Evolutionary conservation across 2,113 vertebrate species (phyloP).

Genomic region (Ophiodon elongatus): DNA sequence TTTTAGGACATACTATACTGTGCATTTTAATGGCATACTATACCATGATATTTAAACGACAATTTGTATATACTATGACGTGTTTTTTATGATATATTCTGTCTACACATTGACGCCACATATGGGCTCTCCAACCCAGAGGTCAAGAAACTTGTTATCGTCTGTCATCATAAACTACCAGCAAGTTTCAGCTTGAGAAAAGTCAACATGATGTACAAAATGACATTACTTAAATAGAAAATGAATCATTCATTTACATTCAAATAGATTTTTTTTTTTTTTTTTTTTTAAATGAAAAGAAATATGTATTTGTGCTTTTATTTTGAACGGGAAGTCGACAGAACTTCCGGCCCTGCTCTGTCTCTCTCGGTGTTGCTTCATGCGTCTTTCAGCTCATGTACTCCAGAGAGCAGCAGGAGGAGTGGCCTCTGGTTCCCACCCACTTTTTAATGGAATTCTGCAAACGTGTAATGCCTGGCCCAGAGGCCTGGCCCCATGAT

Average conservation of each 20-base stretch:
- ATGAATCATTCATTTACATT: not conserved
- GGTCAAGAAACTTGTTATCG: not conserved
- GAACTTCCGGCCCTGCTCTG: not conserved
- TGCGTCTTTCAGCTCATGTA: not conserved
- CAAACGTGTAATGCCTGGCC: conserved; percentile 80
- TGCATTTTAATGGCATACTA: too few species aligned
- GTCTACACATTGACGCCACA: too few species aligned
- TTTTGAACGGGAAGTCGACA: not conserved
- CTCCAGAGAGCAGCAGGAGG: conserved; percentile 16
- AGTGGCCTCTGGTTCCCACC: conserved; percentile 41
- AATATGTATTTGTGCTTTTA: conserved; percentile 39
- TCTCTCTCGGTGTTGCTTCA: not conserved
- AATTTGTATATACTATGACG: too few species aligned
- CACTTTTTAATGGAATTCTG: conserved; percentile 79
- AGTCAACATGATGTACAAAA: not conserved
- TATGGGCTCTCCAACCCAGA: not conserved
- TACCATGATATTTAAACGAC: too few species aligned
- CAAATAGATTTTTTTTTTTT: not conserved
- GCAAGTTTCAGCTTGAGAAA: not conserved
- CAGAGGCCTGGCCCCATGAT: conserved; percentile 35
- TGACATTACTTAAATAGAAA: not conserved
- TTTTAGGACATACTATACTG: too few species aligned
- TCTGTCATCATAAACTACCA: not conserved
- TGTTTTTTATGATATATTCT: too few species aligned
- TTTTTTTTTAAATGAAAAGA: too few species aligned